phyloP scores from a whole-genome alignment of 1,140 invertebrate genomes.

The Asobara japonica region DNA sequence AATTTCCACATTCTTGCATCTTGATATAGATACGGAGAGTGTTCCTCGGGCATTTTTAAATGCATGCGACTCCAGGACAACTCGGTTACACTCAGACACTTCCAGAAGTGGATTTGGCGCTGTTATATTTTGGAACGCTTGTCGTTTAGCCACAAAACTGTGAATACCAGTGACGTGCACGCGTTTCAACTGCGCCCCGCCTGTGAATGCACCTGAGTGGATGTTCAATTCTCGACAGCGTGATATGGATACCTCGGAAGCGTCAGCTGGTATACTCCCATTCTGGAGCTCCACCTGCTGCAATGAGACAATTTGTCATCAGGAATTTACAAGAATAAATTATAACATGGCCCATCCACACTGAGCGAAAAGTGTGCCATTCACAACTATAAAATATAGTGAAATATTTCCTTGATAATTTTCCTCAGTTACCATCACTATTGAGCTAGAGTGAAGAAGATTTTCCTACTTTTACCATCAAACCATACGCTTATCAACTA shows the following conservation, averaged over 20 bases:
- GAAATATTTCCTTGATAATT: no score
- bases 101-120: constrained; percentile 67
- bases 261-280: constrained; percentile 66
- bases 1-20: constrained; percentile 69
- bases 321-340: no score
- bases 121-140: constrained; percentile 69
- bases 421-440: no score
- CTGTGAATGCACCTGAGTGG: constrained; percentile 63
- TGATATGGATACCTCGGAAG: constrained; percentile 69
- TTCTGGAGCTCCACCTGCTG: constrained; percentile 68
- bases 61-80: constrained; percentile 67
- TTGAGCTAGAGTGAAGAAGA: no score
- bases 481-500: no score
- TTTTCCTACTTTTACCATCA: no score
- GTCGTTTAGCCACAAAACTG: constrained; percentile 64
- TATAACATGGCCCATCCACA: no score
- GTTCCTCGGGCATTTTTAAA: constrained; percentile 71
- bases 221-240: constrained; percentile 70
- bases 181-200: constrained; percentile 60
- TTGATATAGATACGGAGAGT: constrained; percentile 68
- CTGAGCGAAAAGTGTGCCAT: no score
- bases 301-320: constrained; percentile 40
- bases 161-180: constrained; percentile 65
- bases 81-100: constrained; percentile 65
- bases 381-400: no score